Evolutionary conservation across 2,888 invertebrate genomes (phyloP), one percentile per base, ranked within the genome.

Genomic region (Spisula solida): DNA sequence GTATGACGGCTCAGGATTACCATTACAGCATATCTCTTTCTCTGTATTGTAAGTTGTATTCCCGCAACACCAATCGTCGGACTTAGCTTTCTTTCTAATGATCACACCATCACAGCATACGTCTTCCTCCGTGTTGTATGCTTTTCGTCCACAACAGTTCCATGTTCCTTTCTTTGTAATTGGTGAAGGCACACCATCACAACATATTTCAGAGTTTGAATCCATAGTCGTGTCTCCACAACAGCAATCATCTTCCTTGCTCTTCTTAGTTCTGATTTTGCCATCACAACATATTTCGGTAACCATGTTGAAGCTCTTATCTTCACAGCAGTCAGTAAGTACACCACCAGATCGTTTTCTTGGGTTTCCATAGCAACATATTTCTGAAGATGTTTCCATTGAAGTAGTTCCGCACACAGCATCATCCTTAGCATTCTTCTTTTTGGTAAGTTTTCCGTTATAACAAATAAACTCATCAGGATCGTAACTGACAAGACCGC

Each of bases 1-100:
- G 48, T 87, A 89, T 1, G 85, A 86, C 78, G 34, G 47, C 18
- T 88, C 82, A 20, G 90, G 90, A 12, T 83, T 51, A 78, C 85
- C 91, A 14, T 80, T 82, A 70, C 91, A 91, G 55, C 91, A 91
- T 0, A 89, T 81, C 56, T 91, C 91, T 14, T 82, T 70, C n/a
- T 80, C 48, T 2, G 89, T 75, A 41, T 88, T 87, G 48, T 87
- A 85, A 0, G 91, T 87, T 29, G 89, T 89, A 48, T 89, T 81
- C 6, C 91, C 91, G 66, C 91, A 91, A 79, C 88, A 89, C 60
- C 91, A 91, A 60, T 91, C 89, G 66, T 91, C 91, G 10, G 80
- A 51, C 29, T 84, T 82, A 60, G 75, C 51, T 83, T 70, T 82
- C 81, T 89, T 89, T 81, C 79, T 48, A n/a, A 47, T 80, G 18